phyloP scores from a whole-genome alignment of 2,888 invertebrate genomes.

The Glomeris marginata region DNA sequence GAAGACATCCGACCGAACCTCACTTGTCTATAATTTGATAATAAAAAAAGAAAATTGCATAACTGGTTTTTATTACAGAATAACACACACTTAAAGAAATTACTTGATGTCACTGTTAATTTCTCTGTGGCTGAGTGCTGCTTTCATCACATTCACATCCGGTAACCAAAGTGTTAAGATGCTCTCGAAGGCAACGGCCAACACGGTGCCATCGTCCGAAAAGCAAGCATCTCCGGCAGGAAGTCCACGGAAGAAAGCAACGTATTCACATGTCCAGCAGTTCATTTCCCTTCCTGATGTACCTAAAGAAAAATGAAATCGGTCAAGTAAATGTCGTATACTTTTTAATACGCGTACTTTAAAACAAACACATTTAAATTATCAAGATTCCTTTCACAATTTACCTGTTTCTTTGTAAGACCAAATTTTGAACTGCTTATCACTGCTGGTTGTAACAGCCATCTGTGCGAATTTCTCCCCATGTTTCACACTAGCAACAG shows the following conservation, averaged over 20 bases:
- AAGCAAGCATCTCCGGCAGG: slow-evolving; percentile 44
- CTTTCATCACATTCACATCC: slow-evolving; percentile 41
- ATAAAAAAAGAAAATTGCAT: slow-evolving; percentile 5
- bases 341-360: neutral
- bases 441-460: slow-evolving; percentile 49
- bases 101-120: neutral
- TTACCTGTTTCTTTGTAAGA: slow-evolving; percentile 39
- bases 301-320: neutral
- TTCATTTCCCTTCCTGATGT: slow-evolving; percentile 34
- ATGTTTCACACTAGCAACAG: slow-evolving; percentile 21
- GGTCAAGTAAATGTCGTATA: neutral
- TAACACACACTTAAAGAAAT: slow-evolving; percentile 11
- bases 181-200: slow-evolving; percentile 51
- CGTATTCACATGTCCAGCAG: slow-evolving; percentile 49
- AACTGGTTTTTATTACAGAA: neutral
- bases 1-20: slow-evolving; percentile 43
- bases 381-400: slow-evolving; percentile 27
- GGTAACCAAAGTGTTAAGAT: slow-evolving; percentile 54
- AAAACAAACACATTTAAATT: neutral
- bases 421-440: slow-evolving; percentile 58
- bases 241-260: slow-evolving; percentile 45
- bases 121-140: slow-evolving; percentile 35
- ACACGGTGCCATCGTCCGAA: slow-evolving; percentile 57
- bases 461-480: slow-evolving; percentile 18
- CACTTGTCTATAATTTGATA: slow-evolving; percentile 30